Evolutionary conservation across 53 echinoderm and acorn worm genomes (phyloP).

Genomic region (Temnopleurus reevesii): DNA sequence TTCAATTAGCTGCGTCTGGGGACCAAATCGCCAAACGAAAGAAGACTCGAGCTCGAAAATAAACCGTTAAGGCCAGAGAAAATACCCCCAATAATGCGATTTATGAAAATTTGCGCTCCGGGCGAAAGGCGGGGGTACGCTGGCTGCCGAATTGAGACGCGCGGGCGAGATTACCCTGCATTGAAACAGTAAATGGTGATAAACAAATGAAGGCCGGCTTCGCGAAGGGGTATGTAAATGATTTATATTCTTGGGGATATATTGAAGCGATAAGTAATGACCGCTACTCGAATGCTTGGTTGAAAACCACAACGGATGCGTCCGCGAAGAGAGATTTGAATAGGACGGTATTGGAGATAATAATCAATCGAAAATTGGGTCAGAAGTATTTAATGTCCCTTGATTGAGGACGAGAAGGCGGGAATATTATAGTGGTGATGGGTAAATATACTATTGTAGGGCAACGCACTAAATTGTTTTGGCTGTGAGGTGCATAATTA

Average conservation of each 20-base stretch:
- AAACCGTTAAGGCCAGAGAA: constrained; percentile 30
- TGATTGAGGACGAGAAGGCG: neutral
- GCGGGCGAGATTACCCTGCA: neutral
- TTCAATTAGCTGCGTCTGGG: constrained; percentile 28
- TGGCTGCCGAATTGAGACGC: neutral
- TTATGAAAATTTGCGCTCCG: constrained; percentile 1
- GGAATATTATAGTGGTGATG: neutral
- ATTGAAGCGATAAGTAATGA: neutral
- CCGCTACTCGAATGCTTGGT: neutral
- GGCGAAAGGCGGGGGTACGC: neutral
- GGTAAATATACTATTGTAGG: neutral
- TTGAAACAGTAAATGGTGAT: neutral
- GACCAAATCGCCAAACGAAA: constrained; percentile 24
- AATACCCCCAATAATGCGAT: constrained; percentile 42
- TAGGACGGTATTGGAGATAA: neutral
- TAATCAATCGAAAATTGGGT: constrained; percentile 23
- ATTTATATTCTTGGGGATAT: neutral
- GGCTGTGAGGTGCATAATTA: no score
- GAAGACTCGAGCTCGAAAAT: constrained; percentile 31
- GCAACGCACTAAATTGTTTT: neutral
- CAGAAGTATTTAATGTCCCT: neutral
- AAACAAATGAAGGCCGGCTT: neutral
- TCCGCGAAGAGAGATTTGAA: neutral
- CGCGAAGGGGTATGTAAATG: neutral
- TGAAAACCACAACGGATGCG: neutral